Conservation (phyloP, 2,888 invertebrate species). For the Latheticus oryzae region DNA sequence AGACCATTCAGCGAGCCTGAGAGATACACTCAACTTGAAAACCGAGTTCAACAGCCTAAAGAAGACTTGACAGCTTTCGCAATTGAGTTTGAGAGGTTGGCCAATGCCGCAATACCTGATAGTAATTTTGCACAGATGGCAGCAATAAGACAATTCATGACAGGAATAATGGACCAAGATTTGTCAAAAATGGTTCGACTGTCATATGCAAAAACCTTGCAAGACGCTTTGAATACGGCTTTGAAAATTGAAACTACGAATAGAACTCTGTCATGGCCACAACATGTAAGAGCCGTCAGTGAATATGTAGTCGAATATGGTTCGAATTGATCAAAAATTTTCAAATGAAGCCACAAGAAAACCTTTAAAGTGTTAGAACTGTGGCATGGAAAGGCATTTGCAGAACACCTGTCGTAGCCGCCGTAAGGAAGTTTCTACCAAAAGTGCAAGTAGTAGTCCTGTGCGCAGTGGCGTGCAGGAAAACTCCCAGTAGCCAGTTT, state of each 20-base stretch:
- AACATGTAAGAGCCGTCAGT: too few relatives aligned
- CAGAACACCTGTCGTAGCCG: too few relatives aligned
- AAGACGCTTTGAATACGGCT: too few relatives aligned
- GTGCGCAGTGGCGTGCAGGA: too few relatives aligned
- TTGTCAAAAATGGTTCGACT: neutral
- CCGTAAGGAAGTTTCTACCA: too few relatives aligned
- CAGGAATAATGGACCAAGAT: neutral
- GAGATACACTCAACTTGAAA: neutral
- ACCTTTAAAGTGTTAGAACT: too few relatives aligned
- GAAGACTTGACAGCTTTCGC: neutral
- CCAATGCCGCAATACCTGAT: neutral
- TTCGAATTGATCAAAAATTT: too few relatives aligned
- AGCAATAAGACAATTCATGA: neutral
- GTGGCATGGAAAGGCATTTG: too few relatives aligned
- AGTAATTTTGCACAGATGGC: neutral
- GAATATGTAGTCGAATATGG: too few relatives aligned
- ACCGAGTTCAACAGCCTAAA: neutral
- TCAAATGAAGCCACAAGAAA: too few relatives aligned
- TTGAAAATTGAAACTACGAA: neutral
- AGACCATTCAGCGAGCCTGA: neutral
- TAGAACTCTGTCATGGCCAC: neutral
- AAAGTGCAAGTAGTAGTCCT: too few relatives aligned
- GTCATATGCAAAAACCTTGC: neutral
- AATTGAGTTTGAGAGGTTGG: neutral
- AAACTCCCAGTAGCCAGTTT: too few relatives aligned